Base-by-base conservation (phyloP, 2,888 invertebrate genomes). In the Aricia artaxerxes region DNA sequence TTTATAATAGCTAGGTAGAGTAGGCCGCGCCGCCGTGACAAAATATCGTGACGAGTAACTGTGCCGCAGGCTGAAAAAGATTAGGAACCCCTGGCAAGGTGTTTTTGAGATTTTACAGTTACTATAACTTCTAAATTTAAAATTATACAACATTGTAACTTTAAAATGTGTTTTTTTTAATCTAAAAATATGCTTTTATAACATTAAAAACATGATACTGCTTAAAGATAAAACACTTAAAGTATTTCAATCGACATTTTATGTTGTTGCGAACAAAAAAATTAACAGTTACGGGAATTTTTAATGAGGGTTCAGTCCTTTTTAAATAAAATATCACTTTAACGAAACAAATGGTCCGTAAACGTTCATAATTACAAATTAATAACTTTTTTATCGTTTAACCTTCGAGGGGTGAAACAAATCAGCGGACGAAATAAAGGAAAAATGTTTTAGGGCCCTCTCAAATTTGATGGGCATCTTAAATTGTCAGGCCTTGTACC, bases 381-480 rank as follows among this genome's bases (percentile, higher is more conserved):
- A 76, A 76, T 76, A 76, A 53, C 76, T 31, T 76, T 76, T 76
- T 76, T 75, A 75, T 75, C 49, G n/a, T 76, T 31, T 44, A 9
- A n/a, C 49, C 73, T 24, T 75, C 53, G 5, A 9, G 6, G 13
- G 31, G 53, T 75, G 11, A 76, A 49, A 76, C 9, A 49, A 49
- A 75, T 75, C 75, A 44, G 75, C 69, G 49, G n/a, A 24, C 49
- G 16, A 57, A 76, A 53, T 53, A 57, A 76, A 53, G 57, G 31
- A 76, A 53, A 76, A 76, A 24, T 80, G 80, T 79, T 79, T 80
- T 77, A 80, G 79, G 77, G 78, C 78, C 79, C 81, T 80, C 80
- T 81, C 81, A 80, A 82, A 82, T 24, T 24, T 24, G 80, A 81
- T 82, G 77, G 80, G 77, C 49, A 72, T 80, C 81, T 60, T n/a